Conservation (phyloP, 2,113 vertebrate genomes). For the Petrocephalus microphthalmus region DNA sequence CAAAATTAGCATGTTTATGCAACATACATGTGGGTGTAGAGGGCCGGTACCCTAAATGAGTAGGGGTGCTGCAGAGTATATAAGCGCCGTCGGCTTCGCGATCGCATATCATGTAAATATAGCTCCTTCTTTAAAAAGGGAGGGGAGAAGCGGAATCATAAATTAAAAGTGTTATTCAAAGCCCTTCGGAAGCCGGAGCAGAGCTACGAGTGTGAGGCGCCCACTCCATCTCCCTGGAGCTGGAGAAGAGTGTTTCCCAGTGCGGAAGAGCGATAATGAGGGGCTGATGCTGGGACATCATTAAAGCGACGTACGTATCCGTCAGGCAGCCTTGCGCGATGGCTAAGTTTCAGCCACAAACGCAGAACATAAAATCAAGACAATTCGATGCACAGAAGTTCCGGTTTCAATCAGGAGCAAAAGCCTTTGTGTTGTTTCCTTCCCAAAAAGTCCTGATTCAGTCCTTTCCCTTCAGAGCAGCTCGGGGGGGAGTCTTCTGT, state of each 20-base stretch:
- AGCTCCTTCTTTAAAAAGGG: neutral
- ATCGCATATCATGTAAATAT: neutral
- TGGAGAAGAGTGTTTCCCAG: neutral
- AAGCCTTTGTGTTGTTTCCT: neutral
- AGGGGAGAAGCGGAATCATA: neutral
- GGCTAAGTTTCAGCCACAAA: neutral
- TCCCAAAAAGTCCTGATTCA: neutral
- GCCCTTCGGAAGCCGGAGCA: neutral
- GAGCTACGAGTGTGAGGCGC: neutral
- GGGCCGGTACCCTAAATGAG: neutral
- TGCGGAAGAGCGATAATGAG: neutral
- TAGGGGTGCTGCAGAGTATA: neutral
- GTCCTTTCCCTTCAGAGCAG: neutral
- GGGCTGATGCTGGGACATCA: neutral
- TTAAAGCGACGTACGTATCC: neutral
- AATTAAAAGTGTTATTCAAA: neutral
- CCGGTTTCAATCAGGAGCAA: neutral
- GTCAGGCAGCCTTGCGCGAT: neutral
- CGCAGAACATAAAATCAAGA: neutral
- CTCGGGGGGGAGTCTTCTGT: neutral
- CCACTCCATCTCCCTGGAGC: neutral
- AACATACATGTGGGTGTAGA: neutral
- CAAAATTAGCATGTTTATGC: constrained; percentile 4
- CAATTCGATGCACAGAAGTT: neutral
- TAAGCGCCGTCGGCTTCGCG: neutral